These are phyloP conservation scores for Ptychadena robeensis DNA, from an alignment of 2,797 vertebrate genomes.

Conservation along the genomic window DNA sequence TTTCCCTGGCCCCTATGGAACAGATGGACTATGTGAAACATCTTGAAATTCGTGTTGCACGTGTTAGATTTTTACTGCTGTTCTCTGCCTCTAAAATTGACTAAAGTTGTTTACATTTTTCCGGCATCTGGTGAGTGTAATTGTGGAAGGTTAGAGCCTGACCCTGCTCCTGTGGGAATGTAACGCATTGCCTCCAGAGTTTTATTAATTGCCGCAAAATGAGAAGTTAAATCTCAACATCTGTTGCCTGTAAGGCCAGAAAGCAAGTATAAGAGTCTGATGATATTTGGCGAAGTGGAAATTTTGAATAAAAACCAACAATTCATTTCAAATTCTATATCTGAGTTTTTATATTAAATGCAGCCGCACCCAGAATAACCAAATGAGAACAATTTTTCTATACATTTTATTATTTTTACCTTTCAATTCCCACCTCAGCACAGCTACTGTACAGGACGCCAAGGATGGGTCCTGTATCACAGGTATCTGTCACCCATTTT, in stretches of 20 bases:
- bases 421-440: too few relatives aligned
- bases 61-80: slow-evolving; percentile 26
- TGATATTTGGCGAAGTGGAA: slow-evolving; percentile 55
- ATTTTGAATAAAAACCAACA: background rate
- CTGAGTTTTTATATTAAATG: background rate
- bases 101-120: slow-evolving; percentile 63
- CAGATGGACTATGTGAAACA: background rate
- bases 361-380: too few relatives aligned
- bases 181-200: slow-evolving; percentile 33
- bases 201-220: slow-evolving; percentile 52
- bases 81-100: slow-evolving; percentile 14
- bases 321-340: background rate
- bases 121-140: slow-evolving; percentile 62
- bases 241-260: slow-evolving; percentile 59
- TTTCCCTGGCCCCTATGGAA: slow-evolving; percentile 32
- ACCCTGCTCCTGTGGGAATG: slow-evolving; percentile 59
- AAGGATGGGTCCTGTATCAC: too few relatives aligned
- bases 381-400: background rate
- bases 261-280: slow-evolving; percentile 59
- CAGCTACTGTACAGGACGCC: too few relatives aligned
- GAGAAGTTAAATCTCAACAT: slow-evolving; percentile 64
- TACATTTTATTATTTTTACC: too few relatives aligned
- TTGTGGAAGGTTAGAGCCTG: slow-evolving; percentile 47
- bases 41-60: slow-evolving; percentile 47
- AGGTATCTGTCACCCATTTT: too few relatives aligned